Evolutionary conservation across 2,113 vertebrate genomes (phyloP).

Genomic region (Lepidothrix coronata): DNA sequence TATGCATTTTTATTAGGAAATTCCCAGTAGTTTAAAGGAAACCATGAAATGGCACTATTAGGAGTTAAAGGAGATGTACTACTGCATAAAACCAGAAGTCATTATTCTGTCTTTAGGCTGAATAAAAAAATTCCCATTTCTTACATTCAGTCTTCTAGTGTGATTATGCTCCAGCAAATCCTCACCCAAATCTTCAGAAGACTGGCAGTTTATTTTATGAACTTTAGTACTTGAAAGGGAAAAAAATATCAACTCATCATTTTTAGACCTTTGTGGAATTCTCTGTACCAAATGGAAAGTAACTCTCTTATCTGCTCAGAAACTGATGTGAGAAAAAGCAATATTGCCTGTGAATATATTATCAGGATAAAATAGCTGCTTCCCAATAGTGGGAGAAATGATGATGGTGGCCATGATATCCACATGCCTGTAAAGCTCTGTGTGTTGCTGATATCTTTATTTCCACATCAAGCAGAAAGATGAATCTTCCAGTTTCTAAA

Average conservation of each 20-base stretch:
- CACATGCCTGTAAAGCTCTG: background rate
- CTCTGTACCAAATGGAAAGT: background rate
- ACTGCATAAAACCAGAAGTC: background rate
- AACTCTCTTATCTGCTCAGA: conserved; percentile 23
- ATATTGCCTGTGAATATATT: conserved; percentile 1
- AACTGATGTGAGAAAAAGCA: background rate
- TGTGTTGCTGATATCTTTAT: conserved; percentile 42
- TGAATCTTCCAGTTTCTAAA: conserved; percentile 1
- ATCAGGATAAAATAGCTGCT: conserved; percentile 3
- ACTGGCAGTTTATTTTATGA: background rate
- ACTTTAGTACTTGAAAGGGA: background rate
- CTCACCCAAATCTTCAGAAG: background rate
- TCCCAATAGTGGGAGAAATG: background rate
- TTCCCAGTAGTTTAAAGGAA: background rate
- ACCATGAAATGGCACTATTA: background rate
- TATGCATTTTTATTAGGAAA: background rate
- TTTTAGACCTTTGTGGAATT: conserved; percentile 23
- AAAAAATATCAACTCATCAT: background rate
- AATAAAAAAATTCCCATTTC: background rate
- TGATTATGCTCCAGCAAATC: background rate
- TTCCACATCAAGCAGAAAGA: conserved; percentile 5
- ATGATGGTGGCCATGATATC: background rate
- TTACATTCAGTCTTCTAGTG: background rate
- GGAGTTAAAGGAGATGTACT: background rate
- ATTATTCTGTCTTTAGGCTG: background rate